Evolutionary conservation across 2,797 vertebrate genomes (phyloP).

Genomic region (Agapornis canus): DNA sequence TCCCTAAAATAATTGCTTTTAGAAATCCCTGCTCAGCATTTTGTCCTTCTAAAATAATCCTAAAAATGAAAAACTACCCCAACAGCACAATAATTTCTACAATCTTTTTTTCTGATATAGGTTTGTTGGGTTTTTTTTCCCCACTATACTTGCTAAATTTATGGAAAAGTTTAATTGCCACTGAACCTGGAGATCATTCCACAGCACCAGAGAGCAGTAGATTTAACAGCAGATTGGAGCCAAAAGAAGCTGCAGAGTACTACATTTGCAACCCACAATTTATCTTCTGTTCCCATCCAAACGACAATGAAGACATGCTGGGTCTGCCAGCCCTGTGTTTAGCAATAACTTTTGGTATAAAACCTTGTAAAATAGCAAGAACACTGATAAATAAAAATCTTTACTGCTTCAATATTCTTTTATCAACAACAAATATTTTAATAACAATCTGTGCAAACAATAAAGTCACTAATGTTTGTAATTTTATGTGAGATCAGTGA

Average conservation of each 20-base stretch:
- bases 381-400: not conserved
- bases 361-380: not conserved
- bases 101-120: not conserved
- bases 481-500: not conserved
- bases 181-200: not conserved
- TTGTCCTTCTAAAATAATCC: not conserved
- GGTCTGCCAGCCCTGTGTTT: not conserved
- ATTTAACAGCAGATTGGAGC: not conserved
- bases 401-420: not conserved
- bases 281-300: not conserved
- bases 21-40: not conserved
- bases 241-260: not conserved
- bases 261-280: not conserved
- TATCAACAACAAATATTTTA: not conserved
- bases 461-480: not conserved
- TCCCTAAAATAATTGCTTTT: not conserved
- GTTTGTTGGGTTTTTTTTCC: not conserved
- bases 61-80: not conserved
- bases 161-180: not conserved
- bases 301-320: not conserved
- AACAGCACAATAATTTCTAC: not conserved
- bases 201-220: not conserved
- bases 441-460: not conserved
- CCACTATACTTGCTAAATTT: not conserved
- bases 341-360: not conserved